Base-by-base conservation (phyloP, 2,113 vertebrate genomes). In the Fregetta grallaria region DNA sequence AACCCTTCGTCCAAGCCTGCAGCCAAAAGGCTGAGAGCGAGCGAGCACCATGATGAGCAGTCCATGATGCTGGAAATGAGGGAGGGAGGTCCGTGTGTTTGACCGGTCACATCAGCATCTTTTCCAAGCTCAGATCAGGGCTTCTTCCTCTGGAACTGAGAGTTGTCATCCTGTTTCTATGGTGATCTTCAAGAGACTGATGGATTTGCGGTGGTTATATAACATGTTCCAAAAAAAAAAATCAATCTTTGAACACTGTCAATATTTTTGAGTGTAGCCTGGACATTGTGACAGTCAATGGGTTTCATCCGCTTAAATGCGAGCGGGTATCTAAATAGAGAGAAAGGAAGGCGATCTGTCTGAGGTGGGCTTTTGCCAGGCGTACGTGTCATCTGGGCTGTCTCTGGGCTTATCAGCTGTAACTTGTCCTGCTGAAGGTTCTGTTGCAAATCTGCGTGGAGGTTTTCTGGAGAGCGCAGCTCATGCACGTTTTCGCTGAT, bases 81-180 rank as follows among this genome's bases (percentile, higher is more conserved):
- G 15, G 40, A 63, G n/a, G 34, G 15, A 52, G 13, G 8, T 52
- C 49, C 0, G 0, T 34, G 34, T 66, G 50, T 42, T 82, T 61
- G 75, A 38, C 59, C 76, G 71, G 47, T 58, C 36, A 7, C 59
- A 80, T 38, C 55, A 74, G 67, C 68, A 49, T 22, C 47, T 61
- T 40, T 66, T 71, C 44, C 47, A 61, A 59, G 49, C 84, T 61
- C 66, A 63, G 26, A 67, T 47, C 68, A 40, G 47, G 76, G 34
- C 52, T 81, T 8, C 77, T 52, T 89, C 23, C 52, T 85, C 44
- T 53, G 52, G 56, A 61, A 14, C 30, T 5, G 19, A 53, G 45
- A 56, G 56, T 34, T 76, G 49, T 65, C 91, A 96, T 77, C 81
- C 61, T 53, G 95, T 97, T 97, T 94, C 96, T 90, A 97, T 93